These are phyloP conservation scores for Drosophila borborema DNA, from an alignment of 2,888 invertebrate genomes.

Conservation along the genomic window DNA sequence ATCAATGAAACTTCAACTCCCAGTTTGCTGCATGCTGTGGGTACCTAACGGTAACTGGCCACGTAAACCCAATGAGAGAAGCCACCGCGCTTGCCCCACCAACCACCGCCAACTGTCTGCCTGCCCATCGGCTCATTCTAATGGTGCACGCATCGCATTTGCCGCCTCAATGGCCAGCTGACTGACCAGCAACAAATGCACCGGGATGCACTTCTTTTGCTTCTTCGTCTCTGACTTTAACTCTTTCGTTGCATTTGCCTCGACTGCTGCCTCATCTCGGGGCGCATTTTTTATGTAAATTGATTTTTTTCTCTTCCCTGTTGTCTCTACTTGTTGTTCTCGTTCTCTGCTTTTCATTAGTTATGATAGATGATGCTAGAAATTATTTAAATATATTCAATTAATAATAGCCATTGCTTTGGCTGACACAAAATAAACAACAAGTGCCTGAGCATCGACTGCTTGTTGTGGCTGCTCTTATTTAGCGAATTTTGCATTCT, in stretches of 20 bases:
- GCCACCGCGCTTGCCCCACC: neutral
- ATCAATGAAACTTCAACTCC: slow-evolving; percentile 71
- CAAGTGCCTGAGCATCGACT: neutral
- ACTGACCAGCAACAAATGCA: slow-evolving; percentile 58
- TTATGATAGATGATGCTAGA: slow-evolving; percentile 68
- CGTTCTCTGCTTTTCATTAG: slow-evolving; percentile 59
- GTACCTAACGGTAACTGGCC: slow-evolving; percentile 62
- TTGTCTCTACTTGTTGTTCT: slow-evolving; percentile 14
- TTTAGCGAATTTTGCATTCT: neutral
- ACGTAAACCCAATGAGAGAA: slow-evolving; percentile 46
- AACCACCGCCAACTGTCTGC: slow-evolving; percentile 14
- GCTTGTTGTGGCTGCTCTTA: neutral
- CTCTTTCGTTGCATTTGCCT: slow-evolving; percentile 2
- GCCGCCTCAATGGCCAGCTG: slow-evolving; percentile 73
- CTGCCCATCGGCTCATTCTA: slow-evolving; percentile 61
- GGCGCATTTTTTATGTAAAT: slow-evolving; percentile 79
- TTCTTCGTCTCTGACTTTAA: neutral
- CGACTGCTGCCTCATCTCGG: slow-evolving; percentile 30
- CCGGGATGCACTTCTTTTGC: slow-evolving; percentile 24
- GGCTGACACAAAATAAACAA: slow-evolving; percentile 50
- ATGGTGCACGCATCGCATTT: slow-evolving; percentile 73
- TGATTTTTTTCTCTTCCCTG: slow-evolving; percentile 55
- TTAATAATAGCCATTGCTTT: slow-evolving; percentile 55
- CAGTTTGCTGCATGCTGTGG: slow-evolving; percentile 56
- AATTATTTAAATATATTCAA: slow-evolving; percentile 79